These are phyloP conservation scores for Lacerta agilis DNA, from an alignment of 2,797 vertebrate species.

Conservation along the genomic window DNA sequence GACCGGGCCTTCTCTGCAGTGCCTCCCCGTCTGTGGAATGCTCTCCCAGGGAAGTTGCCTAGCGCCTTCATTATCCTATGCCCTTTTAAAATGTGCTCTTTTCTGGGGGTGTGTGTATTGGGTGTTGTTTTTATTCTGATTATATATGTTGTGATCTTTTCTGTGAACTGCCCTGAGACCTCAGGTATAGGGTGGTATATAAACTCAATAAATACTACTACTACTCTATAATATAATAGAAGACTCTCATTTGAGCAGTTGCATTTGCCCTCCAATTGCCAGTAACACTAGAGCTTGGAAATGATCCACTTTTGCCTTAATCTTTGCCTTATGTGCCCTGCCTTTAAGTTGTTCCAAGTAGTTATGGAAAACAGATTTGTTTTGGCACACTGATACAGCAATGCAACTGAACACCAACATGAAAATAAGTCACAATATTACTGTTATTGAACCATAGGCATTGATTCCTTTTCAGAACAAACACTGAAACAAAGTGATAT, in stretches of 20 bases:
- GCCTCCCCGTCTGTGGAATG: too few relatives aligned
- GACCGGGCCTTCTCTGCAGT: too few relatives aligned
- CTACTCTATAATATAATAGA: too few relatives aligned
- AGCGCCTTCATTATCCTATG: too few relatives aligned
- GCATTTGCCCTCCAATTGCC: neutral
- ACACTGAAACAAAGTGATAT: neutral
- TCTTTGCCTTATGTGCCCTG: neutral
- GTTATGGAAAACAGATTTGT: neutral
- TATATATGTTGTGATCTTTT: too few relatives aligned
- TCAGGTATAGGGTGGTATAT: too few relatives aligned
- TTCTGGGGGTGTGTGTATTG: too few relatives aligned
- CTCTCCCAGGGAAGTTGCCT: too few relatives aligned
- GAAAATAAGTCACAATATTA: constrained; percentile 21
- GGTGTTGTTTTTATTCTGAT: too few relatives aligned
- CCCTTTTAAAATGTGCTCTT: too few relatives aligned
- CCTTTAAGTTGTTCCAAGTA: neutral
- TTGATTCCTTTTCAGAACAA: constrained; percentile 13
- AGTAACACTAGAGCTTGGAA: neutral
- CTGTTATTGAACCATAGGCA: neutral
- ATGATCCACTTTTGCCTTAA: neutral
- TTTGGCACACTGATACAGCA: constrained; percentile 2
- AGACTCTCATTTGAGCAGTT: neutral
- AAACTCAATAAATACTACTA: too few relatives aligned
- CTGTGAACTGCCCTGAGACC: too few relatives aligned
- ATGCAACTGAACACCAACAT: neutral